phyloP scores from a whole-genome alignment of 1,140 invertebrate genomes.

The Drosophila miranda region DNA sequence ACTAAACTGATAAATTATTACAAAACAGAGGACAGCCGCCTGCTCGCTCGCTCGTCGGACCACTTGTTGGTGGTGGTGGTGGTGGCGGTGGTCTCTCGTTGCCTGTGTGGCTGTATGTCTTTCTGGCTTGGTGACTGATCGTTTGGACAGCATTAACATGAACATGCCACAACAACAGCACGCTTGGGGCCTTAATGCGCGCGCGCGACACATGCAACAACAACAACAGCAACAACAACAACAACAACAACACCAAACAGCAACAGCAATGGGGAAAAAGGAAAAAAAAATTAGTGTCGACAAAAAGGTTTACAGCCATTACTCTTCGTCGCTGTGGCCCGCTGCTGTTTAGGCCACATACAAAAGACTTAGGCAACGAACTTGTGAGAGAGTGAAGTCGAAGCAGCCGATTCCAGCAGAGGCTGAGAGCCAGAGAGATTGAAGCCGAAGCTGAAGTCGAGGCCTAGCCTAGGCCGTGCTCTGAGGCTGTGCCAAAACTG shows the following conservation, averaged over 20 bases:
- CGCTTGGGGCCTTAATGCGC: conserved; percentile 75
- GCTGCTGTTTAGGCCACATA: conserved; percentile 66
- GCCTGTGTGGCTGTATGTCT: conserved; percentile 18
- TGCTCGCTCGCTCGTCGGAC: conserved; percentile 6
- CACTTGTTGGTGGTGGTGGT: conserved; percentile 41
- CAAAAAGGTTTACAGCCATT: conserved; percentile 81
- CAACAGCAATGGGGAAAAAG: conserved; percentile 29
- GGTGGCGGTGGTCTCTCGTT: conserved; percentile 1
- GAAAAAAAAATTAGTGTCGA: conserved; percentile 78
- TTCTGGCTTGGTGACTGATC: conserved; percentile 67
- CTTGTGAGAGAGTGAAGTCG: conserved; percentile 12
- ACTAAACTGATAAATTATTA: conserved; percentile 83
- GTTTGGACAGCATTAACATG: conserved; percentile 79
- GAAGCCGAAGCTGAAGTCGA: too few relatives aligned
- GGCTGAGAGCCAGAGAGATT: too few relatives aligned
- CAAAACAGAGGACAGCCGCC: conserved; percentile 78
- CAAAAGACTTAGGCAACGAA: conserved; percentile 81
- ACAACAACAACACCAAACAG: conserved; percentile 24
- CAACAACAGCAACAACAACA: conserved; percentile 34
- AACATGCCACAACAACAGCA: conserved; percentile 65
- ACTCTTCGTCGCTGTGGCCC: conserved; percentile 60
- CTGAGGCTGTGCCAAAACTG: conserved; percentile 69
- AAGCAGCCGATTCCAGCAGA: too few relatives aligned
- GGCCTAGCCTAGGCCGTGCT: too few relatives aligned
- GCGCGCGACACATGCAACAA: conserved; percentile 59